Evolutionary conservation across 2,888 invertebrate species (phyloP), one percentile per base, ranked within the genome.

Genomic region (Dendrolimus pini): DNA sequence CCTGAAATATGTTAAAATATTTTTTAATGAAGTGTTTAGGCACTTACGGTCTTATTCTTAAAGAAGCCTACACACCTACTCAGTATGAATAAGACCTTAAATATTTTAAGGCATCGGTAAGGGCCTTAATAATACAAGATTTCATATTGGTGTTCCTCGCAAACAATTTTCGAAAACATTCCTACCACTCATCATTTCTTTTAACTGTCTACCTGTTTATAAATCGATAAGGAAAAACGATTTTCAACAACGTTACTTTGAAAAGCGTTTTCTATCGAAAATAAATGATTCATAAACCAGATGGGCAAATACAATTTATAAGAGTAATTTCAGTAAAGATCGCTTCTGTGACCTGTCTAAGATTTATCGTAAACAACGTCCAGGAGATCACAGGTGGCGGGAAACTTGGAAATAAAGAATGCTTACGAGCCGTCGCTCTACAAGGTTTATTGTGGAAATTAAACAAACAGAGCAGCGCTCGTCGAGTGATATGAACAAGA

Each of bases 1-100:
- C 64, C 86, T 88, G 75, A 53, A 70, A 62, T 12, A 41, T 12
- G 12, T n/a, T 1, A 1, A 59, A 54, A 30, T 30, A 30, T 30
- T 30, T 30, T 30, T 30, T 30, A 30, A 30, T 30, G 30, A 30
- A 30, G 30, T 30, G 6, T 30, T 0, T 30, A 30, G 30, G 6
- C 6, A 30, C 30, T 30, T 30, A 30, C 6, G 30, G 30, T 30
- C 6, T 30, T 30, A 30, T 30, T 30, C 30, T 30, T 30, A 30
- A 30, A 30, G 6, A 6, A 30, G 30, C 30, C 30, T 30, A 30
- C 3, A 6, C 6, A 30, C 30, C 6, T 30, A 30, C 6, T 6
- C 30, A 30, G 30, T 30, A 30, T 30, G 30, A 30, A 3, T 6
- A 30, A 30, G 30, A 30, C 3, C 30, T 6, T 30, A 30, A 30